Percentiles rank a stretch among this genome's conserved stretches.
phyloP scores from a whole-genome alignment of 37 sponge, comb jelly and placozoan species.

The Bolinopsis microptera region DNA sequence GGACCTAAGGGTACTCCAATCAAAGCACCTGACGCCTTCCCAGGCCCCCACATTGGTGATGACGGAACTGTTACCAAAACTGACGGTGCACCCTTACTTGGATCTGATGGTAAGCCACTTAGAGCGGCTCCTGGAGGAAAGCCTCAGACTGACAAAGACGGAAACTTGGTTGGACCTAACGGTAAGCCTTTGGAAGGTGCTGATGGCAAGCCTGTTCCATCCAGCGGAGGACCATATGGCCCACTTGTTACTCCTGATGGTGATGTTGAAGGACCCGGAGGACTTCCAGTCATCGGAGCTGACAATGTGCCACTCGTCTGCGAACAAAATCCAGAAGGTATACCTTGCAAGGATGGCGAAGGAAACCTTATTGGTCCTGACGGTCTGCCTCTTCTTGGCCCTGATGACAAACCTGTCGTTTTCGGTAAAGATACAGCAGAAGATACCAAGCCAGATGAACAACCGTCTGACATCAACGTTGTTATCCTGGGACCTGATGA shows the following conservation, averaged over 20 bases:
- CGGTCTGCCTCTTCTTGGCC: constrained; percentile 26
- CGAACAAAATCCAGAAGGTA: constrained; percentile 43
- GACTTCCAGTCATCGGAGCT: constrained; percentile 48
- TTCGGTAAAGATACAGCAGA: constrained; percentile 58
- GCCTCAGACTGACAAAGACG: constrained; percentile 50
- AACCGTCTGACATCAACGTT: constrained; percentile 62
- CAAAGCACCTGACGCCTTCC: constrained; percentile 62
- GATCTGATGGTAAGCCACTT: constrained; percentile 63
- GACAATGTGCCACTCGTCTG: constrained; percentile 6
- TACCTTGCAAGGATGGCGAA: constrained; percentile 61
- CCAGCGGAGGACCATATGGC: constrained; percentile 63
- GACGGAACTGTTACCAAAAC: constrained; percentile 63
- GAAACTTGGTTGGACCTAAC: constrained; percentile 53
- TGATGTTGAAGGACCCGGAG: constrained; percentile 60
- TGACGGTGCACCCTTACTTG: constrained; percentile 26
- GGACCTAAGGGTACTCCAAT: not conserved
- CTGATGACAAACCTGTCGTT: constrained; percentile 46
- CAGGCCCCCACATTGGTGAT: constrained; percentile 60
- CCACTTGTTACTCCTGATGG: constrained; percentile 62
- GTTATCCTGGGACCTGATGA: constrained; percentile 60
- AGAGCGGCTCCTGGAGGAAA: constrained; percentile 33
- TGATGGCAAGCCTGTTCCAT: constrained; percentile 57
- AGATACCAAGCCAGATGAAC: constrained; percentile 57
- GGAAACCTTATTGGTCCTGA: constrained; percentile 65
- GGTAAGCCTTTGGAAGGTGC: constrained; percentile 36